These are phyloP conservation scores for Edolisoma coerulescens DNA, from an alignment of 2,113 vertebrate species.

Conservation along the genomic window DNA sequence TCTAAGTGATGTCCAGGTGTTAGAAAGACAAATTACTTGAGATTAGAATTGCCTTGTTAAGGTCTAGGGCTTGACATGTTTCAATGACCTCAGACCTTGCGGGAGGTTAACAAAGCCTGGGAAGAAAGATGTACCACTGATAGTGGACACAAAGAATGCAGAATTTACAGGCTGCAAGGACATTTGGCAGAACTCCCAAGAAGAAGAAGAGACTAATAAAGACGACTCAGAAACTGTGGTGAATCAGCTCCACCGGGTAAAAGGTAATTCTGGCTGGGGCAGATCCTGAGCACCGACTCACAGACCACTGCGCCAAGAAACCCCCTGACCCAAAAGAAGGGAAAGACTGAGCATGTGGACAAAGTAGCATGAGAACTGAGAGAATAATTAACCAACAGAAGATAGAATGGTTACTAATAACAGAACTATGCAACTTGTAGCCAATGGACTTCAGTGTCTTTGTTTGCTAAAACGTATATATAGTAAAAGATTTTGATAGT, in stretches of 20 bases:
- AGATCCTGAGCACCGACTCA: rapidly evolving
- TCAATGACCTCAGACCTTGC: not conserved
- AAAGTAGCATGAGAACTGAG: not conserved
- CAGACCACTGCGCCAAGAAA: not conserved
- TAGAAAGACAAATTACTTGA: not conserved
- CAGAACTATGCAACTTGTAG: not conserved
- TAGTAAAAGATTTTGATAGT: not conserved
- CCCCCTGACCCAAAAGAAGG: not conserved
- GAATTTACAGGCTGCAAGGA: not conserved
- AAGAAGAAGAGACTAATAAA: not conserved
- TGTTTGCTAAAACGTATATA: not conserved
- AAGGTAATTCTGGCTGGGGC: not conserved
- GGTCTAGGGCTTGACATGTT: not conserved
- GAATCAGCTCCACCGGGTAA: not conserved
- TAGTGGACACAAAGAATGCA: not conserved
- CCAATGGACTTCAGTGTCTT: not conserved
- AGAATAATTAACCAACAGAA: not conserved
- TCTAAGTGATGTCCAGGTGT: not conserved
- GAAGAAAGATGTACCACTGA: not conserved
- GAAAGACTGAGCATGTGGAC: not conserved
- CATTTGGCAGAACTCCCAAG: not conserved
- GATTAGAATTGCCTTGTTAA: not conserved
- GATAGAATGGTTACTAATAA: not conserved
- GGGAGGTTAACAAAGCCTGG: not conserved
- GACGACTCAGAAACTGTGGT: not conserved